These are phyloP conservation scores for cattle (Bos taurus) DNA, from an alignment of 2,113 vertebrate species.

Conservation along the genomic window ARS-UCD2.0 NC_037344.1:27209001-27209500, in stretches of 20 bases:
- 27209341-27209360: accelerated
- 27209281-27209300: not conserved
- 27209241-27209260: not conserved
- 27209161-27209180: not conserved
- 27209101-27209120: not conserved
- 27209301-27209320: not conserved
- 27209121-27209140: not conserved
- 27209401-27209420: not conserved
- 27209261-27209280: not conserved
- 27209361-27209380: not conserved
- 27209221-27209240: not conserved
- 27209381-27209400: not conserved
- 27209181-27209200: not conserved
- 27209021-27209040: not conserved
- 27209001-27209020: not conserved
- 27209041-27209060: not conserved
- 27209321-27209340: not conserved
- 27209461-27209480: not conserved
- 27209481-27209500: not conserved
- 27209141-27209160: not conserved
- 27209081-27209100: not conserved
- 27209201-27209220: not conserved
- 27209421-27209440: not conserved
- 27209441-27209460: not conserved
- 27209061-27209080: not conserved